Percentiles rank a stretch among this genome's conserved stretches.
phyloP scores from a whole-genome alignment of 2,113 vertebrate genomes.

The Heliornis fulica region DNA sequence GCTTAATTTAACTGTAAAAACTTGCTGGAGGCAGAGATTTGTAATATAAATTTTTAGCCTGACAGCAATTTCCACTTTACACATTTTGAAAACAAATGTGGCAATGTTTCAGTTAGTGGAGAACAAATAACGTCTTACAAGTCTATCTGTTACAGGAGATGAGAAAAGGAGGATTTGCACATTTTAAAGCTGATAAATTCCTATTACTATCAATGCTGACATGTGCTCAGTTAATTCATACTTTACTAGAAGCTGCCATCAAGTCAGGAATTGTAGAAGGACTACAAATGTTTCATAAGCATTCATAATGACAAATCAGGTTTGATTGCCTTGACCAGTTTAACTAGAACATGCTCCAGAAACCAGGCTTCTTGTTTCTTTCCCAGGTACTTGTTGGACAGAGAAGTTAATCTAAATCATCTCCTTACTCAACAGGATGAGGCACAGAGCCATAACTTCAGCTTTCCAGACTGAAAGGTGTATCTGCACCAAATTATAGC shows the following conservation, averaged over 20 bases:
- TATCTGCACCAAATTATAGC: neutral
- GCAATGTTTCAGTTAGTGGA: conserved; percentile 21
- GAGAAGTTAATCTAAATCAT: neutral
- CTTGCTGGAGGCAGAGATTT: conserved; percentile 17
- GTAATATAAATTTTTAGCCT: conserved; percentile 27
- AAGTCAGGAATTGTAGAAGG: neutral
- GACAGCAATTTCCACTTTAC: conserved; percentile 32
- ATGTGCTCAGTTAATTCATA: neutral
- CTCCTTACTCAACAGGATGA: neutral
- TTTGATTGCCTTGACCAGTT: neutral
- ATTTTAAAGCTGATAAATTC: conserved; percentile 18
- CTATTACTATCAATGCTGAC: neutral
- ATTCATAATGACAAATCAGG: neutral
- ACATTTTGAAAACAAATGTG: conserved; percentile 49
- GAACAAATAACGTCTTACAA: neutral
- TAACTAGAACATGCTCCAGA: neutral
- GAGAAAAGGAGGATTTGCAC: conserved; percentile 9
- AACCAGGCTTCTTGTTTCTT: neutral
- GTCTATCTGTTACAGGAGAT: neutral
- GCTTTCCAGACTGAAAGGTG: neutral
- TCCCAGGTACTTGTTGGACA: neutral
- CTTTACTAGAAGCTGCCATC: neutral
- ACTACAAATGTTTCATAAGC: neutral
- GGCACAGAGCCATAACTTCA: neutral
- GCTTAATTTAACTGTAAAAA: conserved; percentile 28